These are phyloP conservation scores for Acleris emargana DNA, from an alignment of 2,888 invertebrate species.

Conservation along the genomic window DNA sequence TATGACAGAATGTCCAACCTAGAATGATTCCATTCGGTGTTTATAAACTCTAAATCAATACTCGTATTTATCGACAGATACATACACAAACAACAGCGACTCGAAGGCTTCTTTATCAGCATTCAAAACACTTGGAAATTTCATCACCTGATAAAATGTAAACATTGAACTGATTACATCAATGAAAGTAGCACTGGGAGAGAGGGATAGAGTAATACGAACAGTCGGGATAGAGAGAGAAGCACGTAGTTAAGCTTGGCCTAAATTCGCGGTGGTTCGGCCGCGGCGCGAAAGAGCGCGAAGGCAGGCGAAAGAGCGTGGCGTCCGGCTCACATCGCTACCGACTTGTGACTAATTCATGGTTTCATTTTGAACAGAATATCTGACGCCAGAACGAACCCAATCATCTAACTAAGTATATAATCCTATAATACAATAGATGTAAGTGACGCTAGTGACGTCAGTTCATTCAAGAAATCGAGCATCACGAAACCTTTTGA, in stretches of 20 bases:
- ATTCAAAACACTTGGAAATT: slow-evolving; percentile 44
- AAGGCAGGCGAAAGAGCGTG: slow-evolving; percentile 57
- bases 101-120: slow-evolving; percentile 31
- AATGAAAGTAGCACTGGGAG: slow-evolving; percentile 56
- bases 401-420: slow-evolving; percentile 57
- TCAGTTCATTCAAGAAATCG: slow-evolving; percentile 73
- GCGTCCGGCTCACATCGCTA: slow-evolving; percentile 82
- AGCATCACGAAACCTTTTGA: slow-evolving; percentile 59
- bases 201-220: slow-evolving; percentile 53
- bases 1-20: slow-evolving; percentile 9
- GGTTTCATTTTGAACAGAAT: slow-evolving; percentile 64
- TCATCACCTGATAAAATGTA: slow-evolving; percentile 63
- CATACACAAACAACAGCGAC: slow-evolving; percentile 34
- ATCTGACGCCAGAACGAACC: slow-evolving; percentile 74
- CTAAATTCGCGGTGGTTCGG: slow-evolving; percentile 70
- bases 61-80: slow-evolving; percentile 14
- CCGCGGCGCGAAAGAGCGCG: slow-evolving; percentile 71
- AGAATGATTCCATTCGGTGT: slow-evolving; percentile 10
- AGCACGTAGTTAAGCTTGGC: slow-evolving; percentile 62
- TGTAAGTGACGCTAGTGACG: slow-evolving; percentile 60
- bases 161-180: slow-evolving; percentile 76
- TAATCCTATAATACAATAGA: slow-evolving; percentile 46
- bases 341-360: slow-evolving; percentile 77
- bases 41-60: slow-evolving; percentile 24
- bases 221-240: slow-evolving; percentile 54